These are phyloP conservation scores for Xiphorhynchus elegans DNA, from an alignment of 2,113 vertebrate species.

Conservation along the genomic window DNA sequence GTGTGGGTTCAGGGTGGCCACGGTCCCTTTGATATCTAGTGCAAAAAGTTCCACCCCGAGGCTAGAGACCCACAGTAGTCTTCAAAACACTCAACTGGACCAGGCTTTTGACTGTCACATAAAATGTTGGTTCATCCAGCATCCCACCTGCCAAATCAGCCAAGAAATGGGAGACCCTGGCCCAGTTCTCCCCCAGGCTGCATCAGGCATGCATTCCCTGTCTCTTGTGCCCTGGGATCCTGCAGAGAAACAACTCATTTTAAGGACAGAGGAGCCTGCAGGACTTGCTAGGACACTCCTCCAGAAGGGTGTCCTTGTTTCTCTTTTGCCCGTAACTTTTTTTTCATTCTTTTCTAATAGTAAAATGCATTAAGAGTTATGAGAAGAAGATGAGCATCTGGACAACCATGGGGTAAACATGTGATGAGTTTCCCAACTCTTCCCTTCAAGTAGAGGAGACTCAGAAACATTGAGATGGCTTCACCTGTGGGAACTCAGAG, in stretches of 20 bases:
- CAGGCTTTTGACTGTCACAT: neutral
- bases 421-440: neutral
- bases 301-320: neutral
- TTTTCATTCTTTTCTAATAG: neutral
- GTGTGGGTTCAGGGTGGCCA: neutral
- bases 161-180: neutral
- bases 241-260: neutral
- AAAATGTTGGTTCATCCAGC: neutral
- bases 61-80: neutral
- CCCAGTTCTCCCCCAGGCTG: neutral
- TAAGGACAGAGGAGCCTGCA: neutral
- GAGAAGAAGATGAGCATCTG: neutral
- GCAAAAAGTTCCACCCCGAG: rapidly evolving
- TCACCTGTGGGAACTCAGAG: neutral
- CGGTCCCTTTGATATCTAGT: neutral
- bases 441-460: neutral
- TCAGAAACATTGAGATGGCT: rapidly evolving
- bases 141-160: neutral
- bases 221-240: neutral
- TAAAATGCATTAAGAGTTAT: neutral
- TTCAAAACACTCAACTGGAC: neutral
- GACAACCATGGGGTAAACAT: neutral
- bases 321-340: neutral
- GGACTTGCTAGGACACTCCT: neutral
- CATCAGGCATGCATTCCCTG: rapidly evolving